A percentile compares a stretch with the other conserved stretches of the same genome.
Conservation (phyloP, 2,113 vertebrate species). For the Bombycilla garrulus region DNA sequence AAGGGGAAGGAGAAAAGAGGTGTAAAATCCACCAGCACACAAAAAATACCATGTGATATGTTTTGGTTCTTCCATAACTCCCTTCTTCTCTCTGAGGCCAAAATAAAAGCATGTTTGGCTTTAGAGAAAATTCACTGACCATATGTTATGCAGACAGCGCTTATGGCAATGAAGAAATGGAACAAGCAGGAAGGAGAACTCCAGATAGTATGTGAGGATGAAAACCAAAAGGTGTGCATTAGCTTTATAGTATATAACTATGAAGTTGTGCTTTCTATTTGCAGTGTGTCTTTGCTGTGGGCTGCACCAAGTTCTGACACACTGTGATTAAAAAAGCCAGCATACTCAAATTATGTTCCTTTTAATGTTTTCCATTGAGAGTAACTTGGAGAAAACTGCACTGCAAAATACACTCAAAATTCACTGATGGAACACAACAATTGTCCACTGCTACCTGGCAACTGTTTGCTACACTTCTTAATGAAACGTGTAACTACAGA, state of each 20-base stretch:
- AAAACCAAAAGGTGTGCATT: neutral
- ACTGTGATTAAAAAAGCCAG: neutral
- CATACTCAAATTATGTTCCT: neutral
- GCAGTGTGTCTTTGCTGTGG: neutral
- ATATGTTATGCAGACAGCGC: neutral
- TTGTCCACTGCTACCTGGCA: neutral
- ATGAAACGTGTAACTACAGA: neutral
- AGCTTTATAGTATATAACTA: neutral
- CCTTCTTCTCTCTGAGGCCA: neutral
- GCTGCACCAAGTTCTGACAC: neutral
- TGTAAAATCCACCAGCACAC: neutral
- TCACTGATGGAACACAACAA: neutral
- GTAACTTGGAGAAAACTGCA: neutral
- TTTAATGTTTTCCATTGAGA: neutral
- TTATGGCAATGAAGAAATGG: neutral
- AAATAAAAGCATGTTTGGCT: neutral
- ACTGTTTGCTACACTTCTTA: neutral
- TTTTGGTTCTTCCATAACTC: neutral
- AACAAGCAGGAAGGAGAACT: neutral
- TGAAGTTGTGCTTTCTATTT: neutral
- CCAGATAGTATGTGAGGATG: neutral
- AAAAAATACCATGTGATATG: neutral
- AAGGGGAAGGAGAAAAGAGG: neutral
- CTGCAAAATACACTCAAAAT: neutral
- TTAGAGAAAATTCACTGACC: neutral